Conservation (phyloP, 2,888 invertebrate species). For the Ypsolopha scabrella region DNA sequence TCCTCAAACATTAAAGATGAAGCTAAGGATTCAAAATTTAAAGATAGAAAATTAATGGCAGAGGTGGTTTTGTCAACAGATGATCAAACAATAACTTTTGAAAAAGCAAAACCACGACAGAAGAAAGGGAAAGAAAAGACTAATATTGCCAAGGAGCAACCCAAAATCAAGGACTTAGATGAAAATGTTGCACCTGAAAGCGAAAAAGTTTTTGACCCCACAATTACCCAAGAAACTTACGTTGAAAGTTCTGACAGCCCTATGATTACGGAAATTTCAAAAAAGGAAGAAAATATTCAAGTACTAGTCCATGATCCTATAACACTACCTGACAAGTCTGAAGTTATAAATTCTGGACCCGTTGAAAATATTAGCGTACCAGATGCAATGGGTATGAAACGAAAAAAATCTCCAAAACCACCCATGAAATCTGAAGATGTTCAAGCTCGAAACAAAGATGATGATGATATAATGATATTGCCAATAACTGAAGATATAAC, state of each 20-base stretch:
- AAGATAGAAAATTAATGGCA: too few relatives aligned
- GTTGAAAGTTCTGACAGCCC: too few relatives aligned
- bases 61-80: not conserved
- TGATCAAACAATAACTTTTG: not conserved
- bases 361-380: not conserved
- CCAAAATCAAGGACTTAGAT: conserved; percentile 4
- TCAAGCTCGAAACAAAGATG: not conserved
- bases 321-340: too few relatives aligned
- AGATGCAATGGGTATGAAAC: conserved; percentile 6
- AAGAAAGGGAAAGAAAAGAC: conserved; percentile 25
- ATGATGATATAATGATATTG: too few relatives aligned
- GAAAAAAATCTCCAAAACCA: conserved; percentile 14
- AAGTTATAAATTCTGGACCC: not conserved
- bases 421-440: conserved; percentile 3
- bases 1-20: too few relatives aligned
- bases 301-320: too few relatives aligned
- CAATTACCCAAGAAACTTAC: too few relatives aligned
- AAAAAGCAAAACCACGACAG: conserved; percentile 5
- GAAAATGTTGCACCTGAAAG: not conserved
- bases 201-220: too few relatives aligned
- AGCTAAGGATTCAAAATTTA: too few relatives aligned
- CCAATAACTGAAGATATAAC: too few relatives aligned
- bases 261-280: too few relatives aligned
- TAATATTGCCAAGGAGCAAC: conserved; percentile 13
- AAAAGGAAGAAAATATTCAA: too few relatives aligned